Conservation (phyloP, 92 coral and sea anemone species). For the Palythoa grandiflora region DNA sequence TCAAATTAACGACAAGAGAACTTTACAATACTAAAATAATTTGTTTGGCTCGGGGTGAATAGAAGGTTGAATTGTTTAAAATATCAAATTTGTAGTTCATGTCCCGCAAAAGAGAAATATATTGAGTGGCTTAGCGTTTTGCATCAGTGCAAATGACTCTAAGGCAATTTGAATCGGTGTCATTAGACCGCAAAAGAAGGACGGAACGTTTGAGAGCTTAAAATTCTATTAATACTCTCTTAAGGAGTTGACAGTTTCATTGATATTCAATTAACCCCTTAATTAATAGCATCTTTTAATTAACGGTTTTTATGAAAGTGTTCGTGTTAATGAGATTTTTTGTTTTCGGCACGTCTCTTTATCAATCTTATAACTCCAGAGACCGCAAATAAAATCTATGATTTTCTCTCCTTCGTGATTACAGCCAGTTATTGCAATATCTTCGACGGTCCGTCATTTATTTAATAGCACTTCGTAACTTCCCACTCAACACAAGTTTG, state of each 20-base stretch:
- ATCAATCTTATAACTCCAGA: constrained; percentile 45
- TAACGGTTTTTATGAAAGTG: constrained; percentile 62
- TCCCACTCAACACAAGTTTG: background rate
- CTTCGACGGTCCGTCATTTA: constrained; percentile 19
- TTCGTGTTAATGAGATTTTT: constrained; percentile 46
- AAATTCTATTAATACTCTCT: constrained; percentile 67
- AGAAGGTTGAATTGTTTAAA: constrained; percentile 20
- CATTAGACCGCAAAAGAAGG: constrained; percentile 36
- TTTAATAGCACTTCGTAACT: background rate
- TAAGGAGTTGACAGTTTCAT: constrained; percentile 89
- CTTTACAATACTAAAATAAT: constrained; percentile 27
- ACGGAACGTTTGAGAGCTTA: constrained; percentile 68
- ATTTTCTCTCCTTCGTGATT: constrained; percentile 19
- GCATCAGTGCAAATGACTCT: constrained; percentile 28
- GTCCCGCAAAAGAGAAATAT: constrained; percentile 29
- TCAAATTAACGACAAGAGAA: constrained; percentile 4
- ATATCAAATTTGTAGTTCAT: constrained; percentile 30
- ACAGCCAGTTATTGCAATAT: constrained; percentile 35
- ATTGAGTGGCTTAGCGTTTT: background rate
- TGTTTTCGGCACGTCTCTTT: constrained; percentile 48
- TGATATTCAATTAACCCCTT: constrained; percentile 93
- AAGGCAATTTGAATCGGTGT: constrained; percentile 39
- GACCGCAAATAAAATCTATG: constrained; percentile 51
- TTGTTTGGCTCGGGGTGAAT: constrained; percentile 31
- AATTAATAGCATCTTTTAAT: constrained; percentile 96